Conservation (phyloP, 2,888 invertebrate genomes). For the Meliscaeva auricollis region DNA sequence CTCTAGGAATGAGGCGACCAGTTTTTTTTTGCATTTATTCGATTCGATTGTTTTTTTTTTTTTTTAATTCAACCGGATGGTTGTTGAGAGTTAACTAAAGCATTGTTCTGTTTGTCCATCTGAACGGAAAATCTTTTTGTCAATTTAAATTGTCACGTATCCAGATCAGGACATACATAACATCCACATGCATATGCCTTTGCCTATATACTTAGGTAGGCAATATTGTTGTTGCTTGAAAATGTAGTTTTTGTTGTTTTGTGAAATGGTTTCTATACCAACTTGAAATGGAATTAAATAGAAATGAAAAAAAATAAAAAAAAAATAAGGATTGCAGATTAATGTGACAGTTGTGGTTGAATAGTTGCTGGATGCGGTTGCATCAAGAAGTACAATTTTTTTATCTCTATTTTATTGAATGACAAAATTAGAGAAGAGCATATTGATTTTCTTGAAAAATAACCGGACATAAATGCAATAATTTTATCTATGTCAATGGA, state of each 20-base stretch:
- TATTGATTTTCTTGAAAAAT: no score
- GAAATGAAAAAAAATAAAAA: neutral
- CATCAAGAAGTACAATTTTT: constrained; percentile 31
- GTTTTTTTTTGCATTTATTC: constrained; percentile 33
- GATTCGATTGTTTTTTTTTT: constrained; percentile 31
- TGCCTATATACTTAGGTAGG: neutral
- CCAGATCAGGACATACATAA: constrained; percentile 18
- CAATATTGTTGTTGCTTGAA: constrained; percentile 6
- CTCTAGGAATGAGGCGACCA: constrained; percentile 16
- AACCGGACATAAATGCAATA: no score
- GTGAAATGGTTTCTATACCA: neutral
- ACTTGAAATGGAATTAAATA: constrained; percentile 11
- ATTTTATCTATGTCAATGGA: no score
- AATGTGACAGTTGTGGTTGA: constrained; percentile 70
- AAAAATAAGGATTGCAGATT: constrained; percentile 30
- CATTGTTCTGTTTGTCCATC: constrained; percentile 50
- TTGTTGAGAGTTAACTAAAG: constrained; percentile 51
- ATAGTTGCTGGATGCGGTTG: constrained; percentile 58
- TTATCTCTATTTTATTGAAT: neutral
- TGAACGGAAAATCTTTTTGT: constrained; percentile 62
- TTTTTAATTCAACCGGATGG: constrained; percentile 33
- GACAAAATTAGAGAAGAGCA: neutral
- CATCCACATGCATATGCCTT: neutral
- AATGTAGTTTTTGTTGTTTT: constrained; percentile 53
- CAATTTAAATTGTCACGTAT: constrained; percentile 72